Evolutionary conservation across 2,888 invertebrate genomes (phyloP).

Genomic region (Drosophila borborema): DNA sequence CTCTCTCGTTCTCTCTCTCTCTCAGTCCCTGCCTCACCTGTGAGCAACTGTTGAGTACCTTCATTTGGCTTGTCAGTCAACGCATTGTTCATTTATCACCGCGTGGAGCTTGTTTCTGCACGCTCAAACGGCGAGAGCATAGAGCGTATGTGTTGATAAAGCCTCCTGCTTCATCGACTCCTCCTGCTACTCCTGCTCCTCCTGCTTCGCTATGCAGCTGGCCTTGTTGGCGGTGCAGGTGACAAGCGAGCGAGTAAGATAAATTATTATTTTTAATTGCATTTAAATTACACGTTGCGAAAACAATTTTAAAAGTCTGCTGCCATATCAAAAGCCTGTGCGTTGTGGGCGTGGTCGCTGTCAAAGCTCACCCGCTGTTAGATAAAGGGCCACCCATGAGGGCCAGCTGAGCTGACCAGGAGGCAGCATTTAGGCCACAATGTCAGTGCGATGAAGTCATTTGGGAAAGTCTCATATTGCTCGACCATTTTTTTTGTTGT

Average conservation of each 20-base stretch:
- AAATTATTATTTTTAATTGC: conserved; percentile 81
- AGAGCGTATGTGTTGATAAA: conserved; percentile 51
- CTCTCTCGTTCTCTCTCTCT: not conserved
- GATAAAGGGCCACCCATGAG: conserved; percentile 60
- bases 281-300: conserved; percentile 76
- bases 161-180: not conserved
- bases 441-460: conserved; percentile 30
- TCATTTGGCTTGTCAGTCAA: conserved; percentile 74
- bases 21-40: conserved; percentile 3
- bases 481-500: conserved; percentile 1
- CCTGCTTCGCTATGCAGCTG: not conserved
- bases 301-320: conserved; percentile 61
- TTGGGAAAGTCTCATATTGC: conserved; percentile 39
- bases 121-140: conserved; percentile 30
- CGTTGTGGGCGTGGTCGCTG: conserved; percentile 20
- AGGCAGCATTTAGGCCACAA: conserved; percentile 43
- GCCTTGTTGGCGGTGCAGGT: conserved; percentile 34
- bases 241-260: conserved; percentile 74
- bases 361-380: conserved; percentile 62
- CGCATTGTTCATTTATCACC: conserved; percentile 67
- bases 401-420: conserved; percentile 34
- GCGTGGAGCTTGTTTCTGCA: conserved; percentile 51
- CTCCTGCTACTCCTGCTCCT: not conserved
- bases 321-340: conserved; percentile 1
- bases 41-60: conserved; percentile 53